Base-by-base conservation (phyloP, 1,140 invertebrate genomes). In the Listronotus oregonensis region DNA sequence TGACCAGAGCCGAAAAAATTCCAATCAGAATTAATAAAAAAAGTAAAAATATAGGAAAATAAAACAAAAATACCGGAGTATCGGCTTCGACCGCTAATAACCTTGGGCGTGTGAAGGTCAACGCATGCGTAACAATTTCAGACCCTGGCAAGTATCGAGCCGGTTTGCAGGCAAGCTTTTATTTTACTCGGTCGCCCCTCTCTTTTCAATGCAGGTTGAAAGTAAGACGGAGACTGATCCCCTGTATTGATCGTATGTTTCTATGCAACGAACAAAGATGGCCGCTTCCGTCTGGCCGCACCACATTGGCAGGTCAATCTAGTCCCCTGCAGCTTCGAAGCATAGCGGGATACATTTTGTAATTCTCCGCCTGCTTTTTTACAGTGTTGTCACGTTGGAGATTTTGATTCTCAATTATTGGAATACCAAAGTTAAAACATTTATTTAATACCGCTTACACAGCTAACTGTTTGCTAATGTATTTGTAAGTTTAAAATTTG, bases 261-360 rank as follows among this genome's bases (percentile, higher is more conserved):
- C 50, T n/a, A 54, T 63, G 60, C 43, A 46, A 34, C 44, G 18
- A 43, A 61, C 59, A 73, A 76, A 75, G 73, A 77, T 76, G 76
- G 76, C 76, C 68, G 68, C 60, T 63, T 14, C 66, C 68, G 69
- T 75, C 71, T 74, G 66, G 60, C 54, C 66, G 49, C 65, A 69
- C 68, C 70, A 71, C 70, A 75, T 69, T 70, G 68, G 68, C 61
- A 59, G 64, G 70, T 54, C 51, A 42, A 32, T 59, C 63, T 44
- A 58, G 50, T 61, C 69, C 66, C 64, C 66, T 54, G 47, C 64
- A 49, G 60, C 34, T 61, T 61, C 32, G 15, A 59, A 59, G 21
- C 40, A 18, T 31, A 54, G 54, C 54, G 40, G 37, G 54, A 43
- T 43, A 43, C 54, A 27, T 69, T 59, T 42, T 14, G 21, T 56